Conservation (phyloP, 2,113 vertebrate genomes). For the Chitala chitala region DNA sequence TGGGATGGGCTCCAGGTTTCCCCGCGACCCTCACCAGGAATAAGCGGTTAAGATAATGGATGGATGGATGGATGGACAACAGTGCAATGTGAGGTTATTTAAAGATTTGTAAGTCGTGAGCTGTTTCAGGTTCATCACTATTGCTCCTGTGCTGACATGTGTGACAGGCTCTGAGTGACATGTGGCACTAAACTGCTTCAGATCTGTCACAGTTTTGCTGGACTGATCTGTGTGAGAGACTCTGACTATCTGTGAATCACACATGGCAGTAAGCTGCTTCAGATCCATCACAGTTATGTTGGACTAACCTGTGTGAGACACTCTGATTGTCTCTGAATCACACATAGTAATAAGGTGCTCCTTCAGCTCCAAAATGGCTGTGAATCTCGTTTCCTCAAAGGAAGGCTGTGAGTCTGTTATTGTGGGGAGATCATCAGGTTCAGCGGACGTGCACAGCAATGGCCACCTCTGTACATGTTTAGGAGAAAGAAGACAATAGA, state of each 20-base stretch:
- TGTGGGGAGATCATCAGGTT: not conserved
- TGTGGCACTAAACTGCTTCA: not conserved
- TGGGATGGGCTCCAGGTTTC: too few relatives aligned
- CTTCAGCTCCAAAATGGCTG: slow-evolving; percentile 5
- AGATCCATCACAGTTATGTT: too few relatives aligned
- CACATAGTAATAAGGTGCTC: not conserved
- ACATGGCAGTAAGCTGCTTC: too few relatives aligned
- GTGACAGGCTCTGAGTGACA: too few relatives aligned
- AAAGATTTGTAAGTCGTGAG: too few relatives aligned
- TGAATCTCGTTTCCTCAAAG: not conserved
- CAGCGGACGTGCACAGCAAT: not conserved
- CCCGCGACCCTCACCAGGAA: too few relatives aligned
- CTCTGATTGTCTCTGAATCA: not conserved
- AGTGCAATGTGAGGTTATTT: too few relatives aligned
- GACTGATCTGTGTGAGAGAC: not conserved
- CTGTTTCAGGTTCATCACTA: too few relatives aligned
- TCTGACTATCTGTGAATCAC: not conserved
- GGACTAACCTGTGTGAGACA: not conserved
- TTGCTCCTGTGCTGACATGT: too few relatives aligned
- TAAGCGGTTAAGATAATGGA: too few relatives aligned
- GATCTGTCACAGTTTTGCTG: too few relatives aligned
- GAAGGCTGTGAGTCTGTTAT: not conserved
- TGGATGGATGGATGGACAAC: too few relatives aligned
- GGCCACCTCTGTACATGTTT: not conserved
- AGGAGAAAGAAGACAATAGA: not conserved